Percentiles rank a stretch among this genome's conserved stretches.
phyloP scores from a whole-genome alignment of 2,888 invertebrate species.

The Dryobota labecula region DNA sequence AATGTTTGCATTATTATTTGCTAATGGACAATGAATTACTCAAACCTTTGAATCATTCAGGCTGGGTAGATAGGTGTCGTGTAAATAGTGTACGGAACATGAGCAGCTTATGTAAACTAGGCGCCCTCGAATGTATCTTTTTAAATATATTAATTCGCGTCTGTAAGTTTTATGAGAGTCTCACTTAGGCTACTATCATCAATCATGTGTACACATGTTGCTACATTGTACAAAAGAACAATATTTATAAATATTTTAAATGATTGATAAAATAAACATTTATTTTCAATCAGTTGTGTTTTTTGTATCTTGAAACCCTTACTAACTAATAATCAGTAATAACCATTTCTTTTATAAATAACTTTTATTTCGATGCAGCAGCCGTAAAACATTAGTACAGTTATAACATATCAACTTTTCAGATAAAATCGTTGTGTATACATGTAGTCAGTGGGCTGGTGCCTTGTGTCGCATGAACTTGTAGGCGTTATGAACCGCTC shows the following conservation, averaged over 20 bases:
- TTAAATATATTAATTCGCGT: slow-evolving; percentile 69
- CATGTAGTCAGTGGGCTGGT: slow-evolving; percentile 47
- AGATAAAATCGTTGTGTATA: neutral
- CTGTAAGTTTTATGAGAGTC: slow-evolving; percentile 77
- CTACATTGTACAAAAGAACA: slow-evolving; percentile 89
- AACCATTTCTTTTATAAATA: neutral
- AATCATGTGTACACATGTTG: slow-evolving; percentile 84
- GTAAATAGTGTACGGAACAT: slow-evolving; percentile 75
- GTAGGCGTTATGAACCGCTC: slow-evolving; percentile 76
- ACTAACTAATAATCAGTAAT: neutral
- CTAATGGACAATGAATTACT: slow-evolving; percentile 69
- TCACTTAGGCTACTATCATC: slow-evolving; percentile 77
- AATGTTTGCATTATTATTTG: slow-evolving; percentile 69
- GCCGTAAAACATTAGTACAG: neutral
- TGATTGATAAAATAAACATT: slow-evolving; percentile 90
- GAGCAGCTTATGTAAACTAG: slow-evolving; percentile 69
- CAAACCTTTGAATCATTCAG: slow-evolving; percentile 69
- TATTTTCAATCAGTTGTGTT: slow-evolving; percentile 85
- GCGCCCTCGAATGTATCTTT: slow-evolving; percentile 69
- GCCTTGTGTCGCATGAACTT: slow-evolving; percentile 65
- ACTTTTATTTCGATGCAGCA: slow-evolving; percentile 7
- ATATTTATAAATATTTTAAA: slow-evolving; percentile 89
- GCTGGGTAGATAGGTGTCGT: slow-evolving; percentile 71
- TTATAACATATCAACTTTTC: too few relatives aligned
- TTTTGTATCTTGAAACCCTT: slow-evolving; percentile 58